Conservation (phyloP, 37 sponge, comb jelly and placozoan species). For the Eunapius fragilis region DNA sequence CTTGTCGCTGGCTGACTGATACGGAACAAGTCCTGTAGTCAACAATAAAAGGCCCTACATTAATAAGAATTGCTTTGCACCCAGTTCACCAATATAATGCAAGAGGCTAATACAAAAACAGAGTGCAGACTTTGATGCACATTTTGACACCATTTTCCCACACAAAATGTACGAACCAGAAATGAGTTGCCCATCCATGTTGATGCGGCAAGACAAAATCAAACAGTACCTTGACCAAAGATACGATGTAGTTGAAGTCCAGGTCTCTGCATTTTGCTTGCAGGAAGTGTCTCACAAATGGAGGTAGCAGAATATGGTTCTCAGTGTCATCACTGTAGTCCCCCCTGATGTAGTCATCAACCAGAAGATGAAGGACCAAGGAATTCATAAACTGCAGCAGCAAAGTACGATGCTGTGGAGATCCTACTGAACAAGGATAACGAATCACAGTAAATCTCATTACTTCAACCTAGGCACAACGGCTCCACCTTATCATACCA, state of each 20-base stretch:
- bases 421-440: neutral
- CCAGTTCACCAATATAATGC: too few relatives aligned
- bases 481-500: too few relatives aligned
- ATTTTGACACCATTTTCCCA: too few relatives aligned
- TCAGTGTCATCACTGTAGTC: neutral
- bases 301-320: constrained; percentile 28
- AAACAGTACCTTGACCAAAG: constrained; percentile 22
- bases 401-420: constrained; percentile 17
- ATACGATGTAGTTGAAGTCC: constrained; percentile 30
- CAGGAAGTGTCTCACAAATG: constrained; percentile 62
- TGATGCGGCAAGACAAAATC: too few relatives aligned
- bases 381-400: constrained; percentile 44
- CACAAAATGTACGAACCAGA: too few relatives aligned
- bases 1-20: constrained; percentile 35
- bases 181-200: too few relatives aligned
- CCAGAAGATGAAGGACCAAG: constrained; percentile 49
- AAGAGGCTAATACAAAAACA: too few relatives aligned
- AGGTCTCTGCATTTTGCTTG: constrained; percentile 57
- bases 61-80: too few relatives aligned
- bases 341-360: constrained; percentile 44
- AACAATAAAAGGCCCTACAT: neutral
- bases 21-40: constrained; percentile 67
- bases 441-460: neutral
- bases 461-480: too few relatives aligned
- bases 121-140: too few relatives aligned